Base-by-base conservation (phyloP, 2,797 vertebrate species). In the Cyclura pinguis region DNA sequence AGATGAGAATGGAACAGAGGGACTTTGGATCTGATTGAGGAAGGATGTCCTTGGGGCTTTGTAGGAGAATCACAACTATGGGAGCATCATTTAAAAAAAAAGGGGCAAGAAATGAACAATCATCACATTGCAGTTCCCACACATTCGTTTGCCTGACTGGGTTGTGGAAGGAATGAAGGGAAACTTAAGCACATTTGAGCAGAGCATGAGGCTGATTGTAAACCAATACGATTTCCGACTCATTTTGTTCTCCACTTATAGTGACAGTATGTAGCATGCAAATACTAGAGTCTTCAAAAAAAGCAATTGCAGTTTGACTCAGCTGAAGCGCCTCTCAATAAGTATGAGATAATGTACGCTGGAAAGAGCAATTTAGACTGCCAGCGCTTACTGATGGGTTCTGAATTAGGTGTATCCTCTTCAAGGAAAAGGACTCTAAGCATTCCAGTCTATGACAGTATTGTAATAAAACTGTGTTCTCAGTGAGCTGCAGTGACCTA, bases 391-490 rank as follows among this genome's bases (percentile, higher is more conserved):
- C 9, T 90, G 47, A 73, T 82, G 76, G 47, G 90, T 93, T 93
- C 67, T 91, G 88, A 92, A 91, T 29, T 91, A 90, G 24, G 62
- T 86, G 47, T 16, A 80, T 1, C 86, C 85, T 94, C 59, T 0
- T 0, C 3, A 2, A 35, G 8, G 3, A 4, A 35, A n/a, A 92
- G 92, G 85, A 89, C 74, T 91, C 72, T 89, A 85, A 91, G 73
- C n/a, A 22, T 52, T 12, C 32, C 90, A 84, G n/a, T 14, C 84
- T 89, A 69, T 50, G 82, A 88, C 38, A 69, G 80, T 27, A 59
- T 83, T 84, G 69, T 85, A 91, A 92, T 90, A 57, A 94, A 94
- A 50, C 10, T 76, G 42, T 35, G 57, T 94, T 92, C 90, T 94
- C 72, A 84, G 20, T 57, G 55, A 81, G 87, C 6, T 18, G 85